Conservation (phyloP, 1,140 invertebrate genomes). For the Manduca sexta region DNA sequence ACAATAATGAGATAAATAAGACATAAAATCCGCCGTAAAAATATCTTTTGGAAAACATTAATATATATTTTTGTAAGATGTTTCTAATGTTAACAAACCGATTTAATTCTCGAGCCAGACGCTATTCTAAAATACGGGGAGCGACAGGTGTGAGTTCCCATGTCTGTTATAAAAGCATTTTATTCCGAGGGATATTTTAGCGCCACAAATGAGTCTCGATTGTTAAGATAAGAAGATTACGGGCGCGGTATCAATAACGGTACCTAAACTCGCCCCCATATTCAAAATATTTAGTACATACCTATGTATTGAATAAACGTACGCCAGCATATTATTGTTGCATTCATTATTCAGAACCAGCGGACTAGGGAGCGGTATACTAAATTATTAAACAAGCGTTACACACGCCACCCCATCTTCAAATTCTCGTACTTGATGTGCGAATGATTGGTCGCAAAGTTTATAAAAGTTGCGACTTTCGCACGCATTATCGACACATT, state of each 20-base stretch:
- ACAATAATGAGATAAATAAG: conserved; percentile 13
- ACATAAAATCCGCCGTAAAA: neutral
- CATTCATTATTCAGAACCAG: conserved; percentile 63
- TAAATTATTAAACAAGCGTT: conserved; percentile 70
- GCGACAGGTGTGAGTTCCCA: conserved; percentile 41
- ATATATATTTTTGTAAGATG: neutral
- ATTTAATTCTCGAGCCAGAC: conserved; percentile 25
- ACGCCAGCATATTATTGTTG: conserved; percentile 59
- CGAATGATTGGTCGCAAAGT: conserved; percentile 31
- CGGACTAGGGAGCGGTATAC: conserved; percentile 45
- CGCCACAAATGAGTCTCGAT: conserved; percentile 32
- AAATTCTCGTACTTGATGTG: conserved; percentile 4
- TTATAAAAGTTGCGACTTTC: conserved; percentile 3
- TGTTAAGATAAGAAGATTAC: conserved; percentile 33
- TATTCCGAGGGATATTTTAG: conserved; percentile 34
- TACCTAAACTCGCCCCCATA: conserved; percentile 7
- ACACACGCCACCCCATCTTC: conserved; percentile 53
- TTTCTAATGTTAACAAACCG: too few relatives aligned
- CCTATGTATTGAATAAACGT: conserved; percentile 19
- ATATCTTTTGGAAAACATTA: neutral
- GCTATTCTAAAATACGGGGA: conserved; percentile 32
- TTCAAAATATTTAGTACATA: conserved; percentile 3
- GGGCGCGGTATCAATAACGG: conserved; percentile 19
- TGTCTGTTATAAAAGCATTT: conserved; percentile 31
- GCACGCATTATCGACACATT: neutral